Conservation (phyloP, 2,113 vertebrate genomes). For the Phylloscopus trochiloides region DNA sequence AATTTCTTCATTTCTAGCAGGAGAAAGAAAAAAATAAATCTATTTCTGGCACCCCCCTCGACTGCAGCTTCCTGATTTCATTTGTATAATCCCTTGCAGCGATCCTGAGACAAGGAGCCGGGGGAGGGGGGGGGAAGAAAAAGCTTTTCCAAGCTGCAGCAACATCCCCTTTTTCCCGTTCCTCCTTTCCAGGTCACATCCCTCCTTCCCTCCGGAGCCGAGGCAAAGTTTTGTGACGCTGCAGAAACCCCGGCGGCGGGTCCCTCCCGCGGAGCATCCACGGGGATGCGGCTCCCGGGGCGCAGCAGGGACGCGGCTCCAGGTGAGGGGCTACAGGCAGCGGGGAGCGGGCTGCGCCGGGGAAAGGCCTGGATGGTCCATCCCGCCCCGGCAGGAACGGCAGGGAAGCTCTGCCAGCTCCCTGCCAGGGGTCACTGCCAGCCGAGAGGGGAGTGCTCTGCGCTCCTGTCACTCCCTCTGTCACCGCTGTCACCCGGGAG, state of each 20-base stretch:
- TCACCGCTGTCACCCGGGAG: not conserved
- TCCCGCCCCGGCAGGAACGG: not conserved
- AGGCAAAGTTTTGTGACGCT: slow-evolving; percentile 18
- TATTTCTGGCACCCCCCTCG: slow-evolving; percentile 56
- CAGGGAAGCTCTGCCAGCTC: not conserved
- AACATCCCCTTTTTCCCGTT: slow-evolving; percentile 20
- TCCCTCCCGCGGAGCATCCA: slow-evolving; percentile 23
- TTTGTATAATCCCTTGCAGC: slow-evolving; percentile 56
- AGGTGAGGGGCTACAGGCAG: not conserved
- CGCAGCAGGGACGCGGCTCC: not conserved
- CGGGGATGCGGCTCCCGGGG: slow-evolving; percentile 29
- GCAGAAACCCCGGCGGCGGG: not conserved
- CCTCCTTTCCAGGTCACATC: slow-evolving; percentile 29
- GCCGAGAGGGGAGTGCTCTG: not conserved
- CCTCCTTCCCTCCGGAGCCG: slow-evolving; percentile 2
- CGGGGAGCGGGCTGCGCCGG: not conserved
- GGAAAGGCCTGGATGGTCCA: not conserved
- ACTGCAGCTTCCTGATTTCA: slow-evolving; percentile 55
- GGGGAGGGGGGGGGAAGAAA: accelerated
- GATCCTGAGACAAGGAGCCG: not conserved
- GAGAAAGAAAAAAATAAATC: not conserved
- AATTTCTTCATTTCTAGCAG: slow-evolving; percentile 55
- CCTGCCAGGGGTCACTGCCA: not conserved
- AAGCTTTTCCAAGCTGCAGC: slow-evolving; percentile 23
- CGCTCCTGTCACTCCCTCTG: not conserved